Conservation (phyloP, 2,797 vertebrate species). For the Mus minutoides region DNA sequence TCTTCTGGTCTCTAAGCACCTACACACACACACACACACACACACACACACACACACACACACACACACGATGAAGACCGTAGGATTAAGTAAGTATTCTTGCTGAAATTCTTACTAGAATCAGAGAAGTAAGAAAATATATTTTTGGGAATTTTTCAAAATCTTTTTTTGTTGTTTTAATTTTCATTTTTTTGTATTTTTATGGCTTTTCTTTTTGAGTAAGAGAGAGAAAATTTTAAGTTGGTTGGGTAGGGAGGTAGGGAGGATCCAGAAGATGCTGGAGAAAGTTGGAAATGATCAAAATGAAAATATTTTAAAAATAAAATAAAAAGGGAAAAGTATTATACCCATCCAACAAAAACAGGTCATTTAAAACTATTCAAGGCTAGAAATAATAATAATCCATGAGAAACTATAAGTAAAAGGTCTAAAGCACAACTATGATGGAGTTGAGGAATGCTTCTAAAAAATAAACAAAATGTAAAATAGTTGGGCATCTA, state of each 20-base stretch:
- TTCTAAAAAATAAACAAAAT: neutral
- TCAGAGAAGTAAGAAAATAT: neutral
- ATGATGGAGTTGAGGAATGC: neutral
- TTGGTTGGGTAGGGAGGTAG: neutral
- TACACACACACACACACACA: accelerated
- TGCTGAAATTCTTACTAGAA: neutral
- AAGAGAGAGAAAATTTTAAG: neutral
- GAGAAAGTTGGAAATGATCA: neutral
- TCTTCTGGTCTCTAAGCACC: neutral
- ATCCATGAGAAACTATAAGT: neutral
- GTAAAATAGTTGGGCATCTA: neutral
- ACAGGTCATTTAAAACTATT: neutral
- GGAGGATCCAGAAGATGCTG: neutral
- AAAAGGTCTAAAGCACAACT: neutral
- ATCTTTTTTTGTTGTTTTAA: neutral
- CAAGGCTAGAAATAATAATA: neutral
- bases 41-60: neutral
- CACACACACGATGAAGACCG: neutral
- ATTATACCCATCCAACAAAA: neutral
- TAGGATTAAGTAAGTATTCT: neutral
- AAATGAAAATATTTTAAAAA: neutral
- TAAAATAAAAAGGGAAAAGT: neutral
- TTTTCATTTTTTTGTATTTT: neutral
- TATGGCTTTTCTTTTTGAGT: neutral
- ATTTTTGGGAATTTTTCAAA: neutral